These are phyloP conservation scores for Ascidia mentula DNA, from an alignment of 23 tunicate species.

Conservation along the genomic window DNA sequence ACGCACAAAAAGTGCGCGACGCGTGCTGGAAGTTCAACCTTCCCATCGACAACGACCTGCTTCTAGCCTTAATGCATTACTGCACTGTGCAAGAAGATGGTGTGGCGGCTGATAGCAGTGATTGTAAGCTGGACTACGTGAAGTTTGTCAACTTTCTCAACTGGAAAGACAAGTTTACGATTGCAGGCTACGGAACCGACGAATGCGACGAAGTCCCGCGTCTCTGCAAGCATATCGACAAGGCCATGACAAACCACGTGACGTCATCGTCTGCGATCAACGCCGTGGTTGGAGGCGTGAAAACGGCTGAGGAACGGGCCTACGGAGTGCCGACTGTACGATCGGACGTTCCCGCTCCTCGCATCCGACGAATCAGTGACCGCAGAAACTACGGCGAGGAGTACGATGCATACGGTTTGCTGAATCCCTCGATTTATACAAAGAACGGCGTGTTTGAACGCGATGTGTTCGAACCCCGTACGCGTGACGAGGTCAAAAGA, in stretches of 20 bases:
- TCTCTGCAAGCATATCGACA: slow-evolving; percentile 73
- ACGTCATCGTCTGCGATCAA: slow-evolving; percentile 76
- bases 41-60: slow-evolving; percentile 79
- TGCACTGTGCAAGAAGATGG: slow-evolving; percentile 40
- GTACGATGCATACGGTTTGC: slow-evolving; percentile 66
- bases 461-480: slow-evolving; percentile 72
- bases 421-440: slow-evolving; percentile 74
- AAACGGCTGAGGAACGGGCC: slow-evolving; percentile 13
- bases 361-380: slow-evolving; percentile 73
- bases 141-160: slow-evolving; percentile 90
- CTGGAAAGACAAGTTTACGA: slow-evolving; percentile 74
- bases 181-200: background rate
- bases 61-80: slow-evolving; percentile 61
- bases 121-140: slow-evolving; percentile 61
- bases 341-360: slow-evolving; percentile 81
- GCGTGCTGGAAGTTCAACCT: slow-evolving; percentile 87
- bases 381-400: slow-evolving; percentile 85
- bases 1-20: slow-evolving; percentile 67
- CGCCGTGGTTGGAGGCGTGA: slow-evolving; percentile 31
- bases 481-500: slow-evolving; percentile 55
- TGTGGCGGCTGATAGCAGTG: slow-evolving; percentile 4
- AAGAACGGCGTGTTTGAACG: slow-evolving; percentile 69
- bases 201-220: slow-evolving; percentile 14
- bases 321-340: slow-evolving; percentile 89
- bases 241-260: slow-evolving; percentile 68